Evolutionary conservation across 2,113 vertebrate genomes (phyloP), one percentile per base, ranked within the genome.

Genomic region (Callopanchax toddi): DNA sequence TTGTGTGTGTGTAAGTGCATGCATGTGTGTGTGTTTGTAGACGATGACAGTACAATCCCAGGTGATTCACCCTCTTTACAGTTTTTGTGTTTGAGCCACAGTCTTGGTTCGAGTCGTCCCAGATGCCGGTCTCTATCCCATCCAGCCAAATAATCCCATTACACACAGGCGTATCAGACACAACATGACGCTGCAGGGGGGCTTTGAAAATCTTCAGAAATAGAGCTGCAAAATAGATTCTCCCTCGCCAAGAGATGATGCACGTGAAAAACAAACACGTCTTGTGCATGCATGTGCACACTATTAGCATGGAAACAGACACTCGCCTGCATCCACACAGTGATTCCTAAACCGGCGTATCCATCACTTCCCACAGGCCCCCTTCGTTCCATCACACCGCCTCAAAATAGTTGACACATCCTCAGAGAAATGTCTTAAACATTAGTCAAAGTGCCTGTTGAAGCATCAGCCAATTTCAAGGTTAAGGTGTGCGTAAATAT

Each of bases 61-160:
- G 77, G 67, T 76, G 76, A 72, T 52, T 72, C 70, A 72, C 51
- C 43, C 59, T 74, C 59, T 74, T 72, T 78, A 68, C 59, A 66
- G 61, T 83, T 70, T 73, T 61, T 78, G 71, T 64, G 70, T 81
- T 74, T 68, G 56, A 73, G 70, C 60, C 39, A 18, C 53, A 70
- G 65, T 65, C 60, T 73, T 22, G 0, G 67, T 69, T 42, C 26
- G 50, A 52, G 79, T 40, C 49, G 61, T 76, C 71, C 67, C 74
- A 70, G 67, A 73, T 73, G 80, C 78, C 74, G 58, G 61, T 50
- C 53, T 11, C 57, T 50, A 25, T 78, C 74, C 67, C 36, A 65
- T 69, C 67, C 71, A 74, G 54, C 34, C 77, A 79, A 71, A 79
- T 81, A 83, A 81, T 83, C 84, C 68, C 60, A 74, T 86, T 81